Conservation (phyloP, 2,113 vertebrate genomes). For the Hippocampus comes region DNA sequence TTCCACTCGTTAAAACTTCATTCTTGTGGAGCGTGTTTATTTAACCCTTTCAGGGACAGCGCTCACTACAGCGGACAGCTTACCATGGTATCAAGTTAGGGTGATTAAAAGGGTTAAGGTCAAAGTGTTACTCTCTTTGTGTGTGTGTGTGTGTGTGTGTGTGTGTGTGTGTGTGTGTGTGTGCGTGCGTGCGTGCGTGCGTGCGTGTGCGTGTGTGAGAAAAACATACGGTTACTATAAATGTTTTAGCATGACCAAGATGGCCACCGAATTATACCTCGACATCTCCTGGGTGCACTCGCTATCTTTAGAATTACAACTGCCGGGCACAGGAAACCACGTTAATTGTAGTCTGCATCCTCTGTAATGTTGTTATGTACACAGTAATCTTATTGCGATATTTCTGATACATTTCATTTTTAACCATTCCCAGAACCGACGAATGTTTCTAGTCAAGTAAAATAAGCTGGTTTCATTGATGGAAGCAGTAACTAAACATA, state of each 20-base stretch:
- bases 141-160: no score
- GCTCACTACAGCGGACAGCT: no score
- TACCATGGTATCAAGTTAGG: no score
- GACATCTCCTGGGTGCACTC: background rate
- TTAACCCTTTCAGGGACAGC: background rate
- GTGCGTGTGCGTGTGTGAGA: background rate
- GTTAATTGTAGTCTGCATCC: background rate
- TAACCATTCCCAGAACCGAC: background rate
- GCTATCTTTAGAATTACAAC: background rate
- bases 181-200: no score
- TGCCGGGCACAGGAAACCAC: background rate
- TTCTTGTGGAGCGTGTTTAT: conserved; percentile 45
- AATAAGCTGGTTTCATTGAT: no score
- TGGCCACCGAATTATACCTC: background rate
- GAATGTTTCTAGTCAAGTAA: background rate
- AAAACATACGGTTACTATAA: background rate
- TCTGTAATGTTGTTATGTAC: background rate
- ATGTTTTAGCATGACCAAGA: background rate
- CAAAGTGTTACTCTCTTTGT: no score
- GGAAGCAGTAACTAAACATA: no score
- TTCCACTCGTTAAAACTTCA: conserved; percentile 50
- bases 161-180: no score
- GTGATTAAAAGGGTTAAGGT: no score
- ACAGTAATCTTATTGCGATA: background rate
- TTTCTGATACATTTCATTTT: background rate